Percentiles rank a stretch among this genome's conserved stretches.
Evolutionary conservation across 2,888 invertebrate species (phyloP).

Genomic region (Patella depressa): DNA sequence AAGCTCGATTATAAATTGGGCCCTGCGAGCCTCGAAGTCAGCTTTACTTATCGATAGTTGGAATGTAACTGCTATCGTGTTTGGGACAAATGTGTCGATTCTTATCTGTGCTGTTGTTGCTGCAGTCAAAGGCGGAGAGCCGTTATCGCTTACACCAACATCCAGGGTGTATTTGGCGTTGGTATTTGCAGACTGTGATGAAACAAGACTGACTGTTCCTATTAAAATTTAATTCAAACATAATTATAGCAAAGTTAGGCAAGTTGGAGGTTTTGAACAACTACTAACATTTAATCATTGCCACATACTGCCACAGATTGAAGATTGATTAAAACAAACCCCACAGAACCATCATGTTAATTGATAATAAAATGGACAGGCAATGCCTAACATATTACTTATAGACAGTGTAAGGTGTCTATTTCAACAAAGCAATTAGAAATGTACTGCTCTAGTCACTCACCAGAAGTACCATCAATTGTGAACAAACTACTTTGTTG

Average conservation of each 20-base stretch:
- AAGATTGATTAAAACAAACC: too few relatives aligned
- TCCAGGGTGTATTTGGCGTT: slow-evolving; percentile 44
- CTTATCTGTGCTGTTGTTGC: slow-evolving; percentile 48
- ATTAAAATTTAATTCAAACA: too few relatives aligned
- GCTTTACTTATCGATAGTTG: slow-evolving; percentile 40
- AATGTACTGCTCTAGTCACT: not conserved
- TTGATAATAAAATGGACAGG: too few relatives aligned
- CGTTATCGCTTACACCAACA: slow-evolving; percentile 49
- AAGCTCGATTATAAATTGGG: slow-evolving; percentile 46
- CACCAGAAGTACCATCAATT: slow-evolving; percentile 41
- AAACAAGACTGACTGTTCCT: not conserved
- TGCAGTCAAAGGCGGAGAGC: slow-evolving; percentile 41
- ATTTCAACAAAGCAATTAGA: not conserved
- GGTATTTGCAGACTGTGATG: slow-evolving; percentile 27
- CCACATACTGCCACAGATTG: too few relatives aligned
- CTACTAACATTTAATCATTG: too few relatives aligned
- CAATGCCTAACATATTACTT: not conserved
- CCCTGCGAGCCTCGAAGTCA: slow-evolving; percentile 39
- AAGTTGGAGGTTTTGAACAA: too few relatives aligned
- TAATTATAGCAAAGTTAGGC: too few relatives aligned
- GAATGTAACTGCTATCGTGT: slow-evolving; percentile 39
- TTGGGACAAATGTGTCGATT: slow-evolving; percentile 57
- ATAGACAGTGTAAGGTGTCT: not conserved
- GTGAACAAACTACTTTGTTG: slow-evolving; percentile 39
- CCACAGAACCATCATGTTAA: too few relatives aligned